These are phyloP conservation scores for Ceyx margarethae DNA, from an alignment of 2,113 vertebrate species.

Conservation along the genomic window DNA sequence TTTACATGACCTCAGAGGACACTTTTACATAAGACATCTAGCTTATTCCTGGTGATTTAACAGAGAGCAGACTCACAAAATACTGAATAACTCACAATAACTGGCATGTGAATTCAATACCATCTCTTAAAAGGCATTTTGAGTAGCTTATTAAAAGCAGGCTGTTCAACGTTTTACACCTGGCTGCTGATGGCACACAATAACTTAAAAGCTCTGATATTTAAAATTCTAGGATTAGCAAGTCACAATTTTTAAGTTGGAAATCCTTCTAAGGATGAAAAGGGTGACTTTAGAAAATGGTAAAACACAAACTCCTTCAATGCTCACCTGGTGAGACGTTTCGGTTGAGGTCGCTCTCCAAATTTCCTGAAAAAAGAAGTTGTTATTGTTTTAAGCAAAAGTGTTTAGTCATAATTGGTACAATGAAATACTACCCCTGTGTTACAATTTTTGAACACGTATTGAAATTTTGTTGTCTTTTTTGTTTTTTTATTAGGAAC, in stretches of 20 bases:
- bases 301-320: not conserved
- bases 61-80: not conserved
- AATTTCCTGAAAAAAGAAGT: conserved; percentile 86
- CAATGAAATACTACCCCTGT: not conserved
- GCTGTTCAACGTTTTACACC: not conserved
- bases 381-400: conserved; percentile 16
- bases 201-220: not conserved
- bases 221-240: not conserved
- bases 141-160: not conserved
- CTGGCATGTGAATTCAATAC: not conserved
- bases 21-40: not conserved
- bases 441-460: not conserved
- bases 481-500: not conserved
- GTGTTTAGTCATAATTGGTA: not conserved
- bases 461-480: not conserved
- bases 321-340: conserved; percentile 95
- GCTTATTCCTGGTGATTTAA: not conserved
- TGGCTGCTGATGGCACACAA: not conserved
- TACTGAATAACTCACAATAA: not conserved
- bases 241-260: not conserved
- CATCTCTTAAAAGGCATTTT: not conserved
- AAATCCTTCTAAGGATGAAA: not conserved
- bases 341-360: conserved; percentile 98
- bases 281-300: not conserved
- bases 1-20: not conserved